Conservation (phyloP, 2,113 vertebrate species). For the Pantherophis guttatus region DNA sequence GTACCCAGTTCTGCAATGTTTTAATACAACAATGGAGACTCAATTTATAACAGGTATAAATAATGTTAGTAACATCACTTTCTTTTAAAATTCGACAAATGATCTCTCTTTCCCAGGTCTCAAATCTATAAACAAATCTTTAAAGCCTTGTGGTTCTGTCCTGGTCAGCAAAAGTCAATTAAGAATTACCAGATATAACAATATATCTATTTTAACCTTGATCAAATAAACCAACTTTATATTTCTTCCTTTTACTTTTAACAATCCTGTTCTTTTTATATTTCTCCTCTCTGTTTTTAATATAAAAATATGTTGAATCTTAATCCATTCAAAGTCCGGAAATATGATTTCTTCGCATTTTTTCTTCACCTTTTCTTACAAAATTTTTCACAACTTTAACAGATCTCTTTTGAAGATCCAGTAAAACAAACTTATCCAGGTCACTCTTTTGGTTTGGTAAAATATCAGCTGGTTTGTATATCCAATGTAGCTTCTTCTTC, state of each 20-base stretch:
- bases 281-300: not conserved
- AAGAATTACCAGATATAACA: not conserved
- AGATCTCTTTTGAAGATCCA: not conserved
- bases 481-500: not conserved
- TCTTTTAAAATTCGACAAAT: not conserved
- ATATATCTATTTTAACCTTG: not conserved
- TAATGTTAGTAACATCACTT: not conserved
- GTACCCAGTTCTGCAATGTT: not conserved
- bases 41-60: not conserved
- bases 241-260: not conserved
- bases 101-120: not conserved
- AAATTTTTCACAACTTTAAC: not conserved
- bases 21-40: not conserved
- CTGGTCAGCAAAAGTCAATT: not conserved
- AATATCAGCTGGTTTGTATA: not conserved
- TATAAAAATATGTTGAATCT: not conserved
- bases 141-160: not conserved
- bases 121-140: not conserved
- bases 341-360: not conserved
- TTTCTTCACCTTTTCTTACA: not conserved
- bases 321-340: not conserved
- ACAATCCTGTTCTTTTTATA: not conserved
- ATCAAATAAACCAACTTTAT: too few species aligned
- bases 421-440: not conserved
- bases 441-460: not conserved